A percentile compares a stretch with the other conserved stretches of the same genome.
Evolutionary conservation across 2,888 invertebrate genomes (phyloP).

Genomic region (Gortyna flavago): DNA sequence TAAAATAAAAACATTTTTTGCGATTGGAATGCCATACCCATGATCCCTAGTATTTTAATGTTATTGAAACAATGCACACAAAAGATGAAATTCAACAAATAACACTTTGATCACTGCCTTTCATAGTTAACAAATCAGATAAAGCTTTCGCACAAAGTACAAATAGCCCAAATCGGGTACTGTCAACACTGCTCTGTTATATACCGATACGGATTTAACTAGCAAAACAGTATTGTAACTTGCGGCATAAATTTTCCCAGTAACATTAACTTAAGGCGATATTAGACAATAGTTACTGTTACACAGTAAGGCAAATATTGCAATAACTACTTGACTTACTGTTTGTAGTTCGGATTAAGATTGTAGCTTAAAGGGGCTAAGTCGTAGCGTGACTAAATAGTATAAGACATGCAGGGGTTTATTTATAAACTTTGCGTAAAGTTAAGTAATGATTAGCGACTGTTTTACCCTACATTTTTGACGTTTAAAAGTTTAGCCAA

Average conservation of each 20-base stretch:
- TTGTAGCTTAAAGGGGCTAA: constrained; percentile 2
- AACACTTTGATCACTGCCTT: not conserved
- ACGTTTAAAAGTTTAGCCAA: not conserved
- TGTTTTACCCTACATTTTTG: too few relatives aligned
- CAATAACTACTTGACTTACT: constrained; percentile 30
- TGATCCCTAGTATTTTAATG: not conserved
- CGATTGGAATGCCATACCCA: not conserved
- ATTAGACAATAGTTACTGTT: constrained; percentile 28
- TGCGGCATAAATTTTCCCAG: constrained; percentile 3
- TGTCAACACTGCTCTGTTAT: not conserved
- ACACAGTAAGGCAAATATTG: constrained; percentile 39
- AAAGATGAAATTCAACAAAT: not conserved
- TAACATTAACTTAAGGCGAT: constrained; percentile 8
- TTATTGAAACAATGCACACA: not conserved
- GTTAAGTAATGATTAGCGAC: too few relatives aligned
- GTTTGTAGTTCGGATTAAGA: constrained; percentile 27
- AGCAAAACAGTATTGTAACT: constrained; percentile 13
- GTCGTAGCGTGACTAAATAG: not conserved
- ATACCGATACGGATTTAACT: constrained; percentile 14
- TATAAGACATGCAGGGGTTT: not conserved
- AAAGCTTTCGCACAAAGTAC: not conserved
- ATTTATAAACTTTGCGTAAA: not conserved
- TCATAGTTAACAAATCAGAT: not conserved
- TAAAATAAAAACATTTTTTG: not conserved
- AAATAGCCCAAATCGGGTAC: constrained; percentile 6